Conservation (phyloP, 2,888 invertebrate genomes). For the Muschampia plurimacula region DNA sequence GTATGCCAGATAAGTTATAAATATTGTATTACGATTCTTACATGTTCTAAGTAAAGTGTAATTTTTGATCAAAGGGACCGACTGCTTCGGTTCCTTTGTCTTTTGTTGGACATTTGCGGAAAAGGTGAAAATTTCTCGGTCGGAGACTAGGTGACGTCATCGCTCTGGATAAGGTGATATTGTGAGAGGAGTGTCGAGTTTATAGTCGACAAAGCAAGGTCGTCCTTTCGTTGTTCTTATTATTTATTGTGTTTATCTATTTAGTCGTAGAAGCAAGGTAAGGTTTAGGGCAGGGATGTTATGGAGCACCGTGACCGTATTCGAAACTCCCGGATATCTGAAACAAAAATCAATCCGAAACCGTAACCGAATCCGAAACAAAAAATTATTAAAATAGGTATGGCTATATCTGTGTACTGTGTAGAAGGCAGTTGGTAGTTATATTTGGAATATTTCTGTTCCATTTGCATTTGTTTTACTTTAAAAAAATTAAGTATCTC, state of each 20-base stretch:
- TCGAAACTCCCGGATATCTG: too few species aligned
- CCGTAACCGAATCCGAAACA: too few species aligned
- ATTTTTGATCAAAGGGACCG: conserved; percentile 49
- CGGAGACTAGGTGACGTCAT: neutral
- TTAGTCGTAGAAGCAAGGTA: neutral
- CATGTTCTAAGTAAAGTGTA: conserved; percentile 62
- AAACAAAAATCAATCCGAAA: too few species aligned
- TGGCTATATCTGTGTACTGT: too few species aligned
- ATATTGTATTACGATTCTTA: conserved; percentile 64
- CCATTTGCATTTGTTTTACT: too few species aligned
- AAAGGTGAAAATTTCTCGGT: conserved; percentile 16
- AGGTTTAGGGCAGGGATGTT: too few species aligned
- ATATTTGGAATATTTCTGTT: too few species aligned
- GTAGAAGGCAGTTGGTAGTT: too few species aligned
- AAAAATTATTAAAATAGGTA: too few species aligned
- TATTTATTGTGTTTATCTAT: neutral
- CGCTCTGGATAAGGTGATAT: neutral
- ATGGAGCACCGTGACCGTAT: too few species aligned
- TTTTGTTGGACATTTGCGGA: conserved; percentile 30
- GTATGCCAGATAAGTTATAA: conserved; percentile 57
- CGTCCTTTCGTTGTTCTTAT: too few species aligned
- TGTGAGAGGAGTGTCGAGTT: conserved; percentile 10
- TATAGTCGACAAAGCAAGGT: neutral
- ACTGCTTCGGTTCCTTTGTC: conserved; percentile 45
- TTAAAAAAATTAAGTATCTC: too few species aligned